phyloP scores from a whole-genome alignment of 2,113 vertebrate species.

The Candoia aspera region DNA sequence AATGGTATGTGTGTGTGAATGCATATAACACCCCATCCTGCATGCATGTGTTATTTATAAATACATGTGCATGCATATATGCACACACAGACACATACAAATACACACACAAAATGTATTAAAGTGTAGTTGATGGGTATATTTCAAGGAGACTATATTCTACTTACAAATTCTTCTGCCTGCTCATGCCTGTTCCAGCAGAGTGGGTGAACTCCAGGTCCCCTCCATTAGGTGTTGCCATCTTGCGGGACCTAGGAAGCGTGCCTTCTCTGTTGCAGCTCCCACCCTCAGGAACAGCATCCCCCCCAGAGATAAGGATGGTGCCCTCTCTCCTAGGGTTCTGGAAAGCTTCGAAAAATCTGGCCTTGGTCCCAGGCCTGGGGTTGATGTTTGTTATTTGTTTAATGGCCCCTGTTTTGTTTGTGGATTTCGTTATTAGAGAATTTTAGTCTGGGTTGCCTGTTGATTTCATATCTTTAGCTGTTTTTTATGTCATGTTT shows the following conservation, averaged over 20 bases:
- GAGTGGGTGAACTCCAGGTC: neutral
- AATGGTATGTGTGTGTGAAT: neutral
- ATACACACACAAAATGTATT: conserved; percentile 33
- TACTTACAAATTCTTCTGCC: conserved; percentile 21
- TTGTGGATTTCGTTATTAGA: neutral
- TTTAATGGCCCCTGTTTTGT: neutral
- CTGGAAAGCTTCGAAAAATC: no score
- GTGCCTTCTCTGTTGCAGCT: neutral
- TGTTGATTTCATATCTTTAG: neutral
- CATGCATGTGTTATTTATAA: neutral
- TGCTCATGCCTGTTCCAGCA: neutral
- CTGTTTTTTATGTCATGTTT: neutral
- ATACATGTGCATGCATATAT: neutral
- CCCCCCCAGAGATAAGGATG: no score
- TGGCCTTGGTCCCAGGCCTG: no score
- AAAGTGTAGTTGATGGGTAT: conserved; percentile 37
- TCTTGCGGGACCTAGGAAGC: neutral
- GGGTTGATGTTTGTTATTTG: no score
- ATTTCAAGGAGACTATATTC: conserved; percentile 38
- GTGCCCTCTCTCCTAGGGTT: no score
- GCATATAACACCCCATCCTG: neutral
- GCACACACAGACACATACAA: neutral
- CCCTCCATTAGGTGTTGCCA: neutral
- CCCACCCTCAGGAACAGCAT: no score
- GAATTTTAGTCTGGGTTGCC: neutral